phyloP scores from a whole-genome alignment of 2,113 vertebrate species.

The Cephalopholis sonnerati region DNA sequence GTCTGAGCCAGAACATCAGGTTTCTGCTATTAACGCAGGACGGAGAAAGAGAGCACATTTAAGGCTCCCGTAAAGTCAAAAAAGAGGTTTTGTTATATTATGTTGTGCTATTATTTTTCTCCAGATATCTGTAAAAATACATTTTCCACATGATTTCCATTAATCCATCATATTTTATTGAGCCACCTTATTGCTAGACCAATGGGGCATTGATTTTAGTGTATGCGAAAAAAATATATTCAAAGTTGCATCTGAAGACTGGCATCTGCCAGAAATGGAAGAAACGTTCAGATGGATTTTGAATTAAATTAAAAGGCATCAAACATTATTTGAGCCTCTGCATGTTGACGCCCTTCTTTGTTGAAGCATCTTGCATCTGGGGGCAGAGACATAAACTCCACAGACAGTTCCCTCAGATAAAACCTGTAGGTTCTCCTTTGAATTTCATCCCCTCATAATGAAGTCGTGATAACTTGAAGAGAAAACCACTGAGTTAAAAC shows the following conservation, averaged over 20 bases:
- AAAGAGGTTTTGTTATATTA: neutral
- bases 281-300: neutral
- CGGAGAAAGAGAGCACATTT: neutral
- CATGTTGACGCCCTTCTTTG: too few relatives aligned
- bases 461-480: neutral
- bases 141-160: too few relatives aligned
- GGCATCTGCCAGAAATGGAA: neutral
- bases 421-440: neutral
- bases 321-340: too few relatives aligned
- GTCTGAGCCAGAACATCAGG: neutral
- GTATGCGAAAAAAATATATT: too few relatives aligned
- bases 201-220: too few relatives aligned
- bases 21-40: neutral
- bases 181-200: neutral
- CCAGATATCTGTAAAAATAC: too few relatives aligned
- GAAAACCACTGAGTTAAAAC: neutral
- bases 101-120: too few relatives aligned
- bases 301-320: too few relatives aligned
- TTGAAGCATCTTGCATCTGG: neutral
- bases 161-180: neutral
- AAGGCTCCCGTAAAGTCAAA: neutral
- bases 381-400: neutral
- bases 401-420: neutral
- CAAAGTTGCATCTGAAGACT: neutral
- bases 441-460: neutral